Base-by-base conservation (phyloP, 2,797 vertebrate genomes). In the Scleropages formosus region DNA sequence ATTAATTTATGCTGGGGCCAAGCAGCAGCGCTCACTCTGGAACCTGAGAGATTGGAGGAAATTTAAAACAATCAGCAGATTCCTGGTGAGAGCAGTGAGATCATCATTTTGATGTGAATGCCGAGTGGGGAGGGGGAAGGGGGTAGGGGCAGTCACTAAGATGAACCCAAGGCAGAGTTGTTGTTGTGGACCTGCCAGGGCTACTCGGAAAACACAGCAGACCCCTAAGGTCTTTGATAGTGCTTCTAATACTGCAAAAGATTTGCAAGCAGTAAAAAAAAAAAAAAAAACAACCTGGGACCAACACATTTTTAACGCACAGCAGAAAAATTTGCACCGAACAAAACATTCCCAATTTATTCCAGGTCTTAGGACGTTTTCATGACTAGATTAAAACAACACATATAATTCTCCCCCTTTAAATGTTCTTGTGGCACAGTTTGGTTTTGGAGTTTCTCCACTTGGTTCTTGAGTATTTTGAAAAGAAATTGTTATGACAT, bases 51-150 rank as follows among this genome's bases (percentile, higher is more conserved):
- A 72, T 46, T 75, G 49, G 51, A 44, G 46, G 47, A 53, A 64
- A 56, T 80, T 67, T 60, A 66, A 71, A 78, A 68, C 70, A 46
- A 64, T 75, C 65, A 49, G 60, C 69, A 58, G 46, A 80, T 78
- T 78, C 76, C 44, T 69, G 64, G 75, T 67, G 71, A 46, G 20
- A 64, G 58, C 58, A 73, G 63, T 80, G 77, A 72, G 74, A 77
- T 82, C 80, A 80, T 73, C 78, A 74, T 81, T 78, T 80, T 78
- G 75, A 79, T 80, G 69, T 73, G 60, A 79, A 76, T 76, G 63
- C 22, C 11, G 67, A 27, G 71, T 60, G 67, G 51, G 4, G 47
- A n/a, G 60, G 61, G 58, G 26, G 44, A 26, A 24, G 24, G 10
- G 39, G 47, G 65, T 8, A 65, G 20, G 66, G 0, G 16, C 7